Evolutionary conservation across 2,888 invertebrate genomes (phyloP), one percentile per base, ranked within the genome.

Genomic region (Lobophora halterata): DNA sequence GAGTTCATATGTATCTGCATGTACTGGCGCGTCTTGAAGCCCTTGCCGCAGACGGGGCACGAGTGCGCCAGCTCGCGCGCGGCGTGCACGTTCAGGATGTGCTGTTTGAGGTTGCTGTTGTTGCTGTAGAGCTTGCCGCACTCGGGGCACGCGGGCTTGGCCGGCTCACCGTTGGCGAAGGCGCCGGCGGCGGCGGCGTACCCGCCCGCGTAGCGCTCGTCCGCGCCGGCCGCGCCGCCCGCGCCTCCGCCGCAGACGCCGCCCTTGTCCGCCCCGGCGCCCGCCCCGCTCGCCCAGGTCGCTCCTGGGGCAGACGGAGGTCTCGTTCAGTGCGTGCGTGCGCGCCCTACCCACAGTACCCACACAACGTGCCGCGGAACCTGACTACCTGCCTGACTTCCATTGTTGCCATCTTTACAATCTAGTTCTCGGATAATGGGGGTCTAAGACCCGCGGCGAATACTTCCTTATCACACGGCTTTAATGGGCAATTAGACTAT

Each of bases 1-100:
- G 91, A 90, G 68, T 91, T 81, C 79, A 91, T 82, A 75, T 92
- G 92, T 72, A 91, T 91, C 80, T 91, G 91, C 67, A 91, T 89
- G 77, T 92, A 91, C 79, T 91, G 92, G 77, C 91, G 90, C 52
- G 92, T 91, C 82, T 91, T 91, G 88, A 91, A 92, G 64, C 87
- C 89, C 75, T 91, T 91, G 71, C 79, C 88, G 82, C 91, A 91
- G 54, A 91, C 88, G 70, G 90, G 88, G 73, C 92, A 91, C 56
- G 86, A 80, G 77, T 91, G 90, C 71, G 88, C 87, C 58, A 88
- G 88, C 38, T 85, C 88, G 64, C 89, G 88, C 53, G 90, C 88
- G 48, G 91, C 89, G 80, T 91, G 92, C 60, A 92, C 91, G 83
- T 91, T 91, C 60, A 90, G 89, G 65, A 91, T 89, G 83, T 92